Percentiles rank a stretch among this genome's conserved stretches.
Conservation (phyloP, 1,140 invertebrate species). For the Tribolium castaneum region DNA sequence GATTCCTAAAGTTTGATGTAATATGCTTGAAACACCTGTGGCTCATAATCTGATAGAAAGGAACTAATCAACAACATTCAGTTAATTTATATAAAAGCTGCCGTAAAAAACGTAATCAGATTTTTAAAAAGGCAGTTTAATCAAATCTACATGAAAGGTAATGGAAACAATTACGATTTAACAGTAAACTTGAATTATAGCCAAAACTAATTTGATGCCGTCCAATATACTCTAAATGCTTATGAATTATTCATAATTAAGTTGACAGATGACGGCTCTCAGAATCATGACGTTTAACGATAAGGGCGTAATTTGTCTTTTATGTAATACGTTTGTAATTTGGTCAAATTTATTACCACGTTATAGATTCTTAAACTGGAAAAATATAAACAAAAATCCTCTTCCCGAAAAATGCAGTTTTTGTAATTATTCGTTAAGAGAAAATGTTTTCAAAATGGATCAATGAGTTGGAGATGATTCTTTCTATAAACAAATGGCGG, state of each 20-base stretch:
- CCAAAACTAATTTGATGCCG: constrained; percentile 25
- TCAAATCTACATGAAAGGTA: background rate
- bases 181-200: constrained; percentile 16
- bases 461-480: constrained; percentile 47
- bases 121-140: background rate
- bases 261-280: constrained; percentile 25
- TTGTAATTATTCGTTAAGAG: constrained; percentile 21
- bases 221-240: constrained; percentile 24
- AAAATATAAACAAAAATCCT: background rate
- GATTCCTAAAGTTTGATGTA: constrained; percentile 9
- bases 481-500: constrained; percentile 51
- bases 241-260: constrained; percentile 35
- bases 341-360: background rate
- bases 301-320: constrained; percentile 27
- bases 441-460: constrained; percentile 47
- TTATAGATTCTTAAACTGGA: background rate
- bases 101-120: background rate
- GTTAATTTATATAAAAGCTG: background rate
- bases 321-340: constrained; percentile 5
- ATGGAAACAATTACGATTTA: background rate
- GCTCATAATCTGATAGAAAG: background rate
- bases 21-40: constrained; percentile 8
- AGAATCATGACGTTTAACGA: constrained; percentile 26
- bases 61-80: constrained; percentile 10
- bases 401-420: background rate